Percentiles rank a stretch among this genome's conserved stretches.
These are phyloP conservation scores for Drosophila eohydei DNA, from an alignment of 2,888 invertebrate genomes.

Conservation along the genomic window DNA sequence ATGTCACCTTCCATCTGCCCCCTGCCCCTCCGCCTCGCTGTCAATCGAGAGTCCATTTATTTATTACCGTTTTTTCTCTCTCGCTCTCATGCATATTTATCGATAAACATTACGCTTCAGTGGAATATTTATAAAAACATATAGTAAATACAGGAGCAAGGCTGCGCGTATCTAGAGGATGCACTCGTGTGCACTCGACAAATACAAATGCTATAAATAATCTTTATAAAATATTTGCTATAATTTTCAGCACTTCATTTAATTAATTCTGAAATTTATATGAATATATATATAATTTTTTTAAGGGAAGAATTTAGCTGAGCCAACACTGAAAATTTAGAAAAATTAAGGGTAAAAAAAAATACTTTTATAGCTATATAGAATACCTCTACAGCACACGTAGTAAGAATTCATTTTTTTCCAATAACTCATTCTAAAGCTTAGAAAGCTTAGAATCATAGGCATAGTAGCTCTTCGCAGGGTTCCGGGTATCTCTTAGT, in stretches of 20 bases:
- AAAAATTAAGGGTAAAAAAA: no score
- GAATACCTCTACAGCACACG: no score
- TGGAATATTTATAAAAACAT: slow-evolving; percentile 10
- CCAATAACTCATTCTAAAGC: no score
- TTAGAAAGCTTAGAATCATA: no score
- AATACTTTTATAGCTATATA: no score
- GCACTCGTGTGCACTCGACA: slow-evolving; percentile 12
- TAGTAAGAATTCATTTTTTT: no score
- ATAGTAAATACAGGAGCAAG: not conserved
- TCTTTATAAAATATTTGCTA: slow-evolving; percentile 7
- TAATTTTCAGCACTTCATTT: slow-evolving; percentile 22
- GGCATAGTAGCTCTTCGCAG: no score
- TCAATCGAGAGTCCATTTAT: slow-evolving; percentile 14
- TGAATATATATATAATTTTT: not conserved
- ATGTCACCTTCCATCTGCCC: no score
- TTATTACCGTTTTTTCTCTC: slow-evolving; percentile 20
- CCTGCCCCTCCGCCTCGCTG: not conserved
- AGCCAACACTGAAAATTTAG: not conserved
- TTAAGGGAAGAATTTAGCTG: no score
- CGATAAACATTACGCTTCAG: slow-evolving; percentile 35
- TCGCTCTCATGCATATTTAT: slow-evolving; percentile 26
- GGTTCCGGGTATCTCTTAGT: no score
- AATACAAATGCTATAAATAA: slow-evolving; percentile 34
- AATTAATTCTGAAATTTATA: not conserved
- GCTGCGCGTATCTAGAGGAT: not conserved